phyloP scores from a whole-genome alignment of 2,888 invertebrate genomes.

The Leptinotarsa rubiginosa region DNA sequence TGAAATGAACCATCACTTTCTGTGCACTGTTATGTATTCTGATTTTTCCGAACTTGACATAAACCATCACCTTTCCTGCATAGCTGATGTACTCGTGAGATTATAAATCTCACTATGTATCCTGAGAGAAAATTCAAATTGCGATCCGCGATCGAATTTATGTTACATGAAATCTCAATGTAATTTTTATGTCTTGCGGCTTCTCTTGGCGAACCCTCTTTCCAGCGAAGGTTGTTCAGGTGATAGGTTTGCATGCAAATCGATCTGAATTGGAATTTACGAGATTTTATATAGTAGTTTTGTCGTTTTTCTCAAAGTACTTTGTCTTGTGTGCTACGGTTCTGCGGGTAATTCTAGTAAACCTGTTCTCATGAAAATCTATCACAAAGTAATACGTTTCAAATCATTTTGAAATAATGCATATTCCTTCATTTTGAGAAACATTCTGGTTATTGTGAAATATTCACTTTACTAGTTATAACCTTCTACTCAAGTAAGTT shows the following conservation, averaged over 20 bases:
- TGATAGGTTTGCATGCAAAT: conserved; percentile 8
- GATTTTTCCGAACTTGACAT: background rate
- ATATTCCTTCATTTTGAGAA: too few relatives aligned
- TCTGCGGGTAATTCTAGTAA: background rate
- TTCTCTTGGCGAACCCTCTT: background rate
- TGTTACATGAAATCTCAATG: conserved; percentile 9
- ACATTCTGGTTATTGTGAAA: too few relatives aligned
- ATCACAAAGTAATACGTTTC: too few relatives aligned
- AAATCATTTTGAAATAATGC: too few relatives aligned
- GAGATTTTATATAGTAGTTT: background rate
- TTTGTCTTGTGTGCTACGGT: background rate
- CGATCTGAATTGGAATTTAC: background rate
- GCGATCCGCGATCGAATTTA: conserved; percentile 9
- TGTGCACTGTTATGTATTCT: background rate
- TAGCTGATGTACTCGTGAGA: background rate
- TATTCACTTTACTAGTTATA: too few relatives aligned
- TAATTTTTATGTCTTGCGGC: conserved; percentile 12
- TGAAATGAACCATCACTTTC: conserved; percentile 1
- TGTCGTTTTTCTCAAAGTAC: background rate
- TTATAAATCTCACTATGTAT: conserved; percentile 3
- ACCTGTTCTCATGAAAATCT: too few relatives aligned
- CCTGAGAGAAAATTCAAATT: conserved; percentile 8
- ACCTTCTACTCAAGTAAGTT: too few relatives aligned
- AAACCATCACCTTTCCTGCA: background rate
- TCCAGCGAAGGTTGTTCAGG: conserved; percentile 1